Conservation (phyloP, 2,888 invertebrate species). For the Luffia ferchaultella region DNA sequence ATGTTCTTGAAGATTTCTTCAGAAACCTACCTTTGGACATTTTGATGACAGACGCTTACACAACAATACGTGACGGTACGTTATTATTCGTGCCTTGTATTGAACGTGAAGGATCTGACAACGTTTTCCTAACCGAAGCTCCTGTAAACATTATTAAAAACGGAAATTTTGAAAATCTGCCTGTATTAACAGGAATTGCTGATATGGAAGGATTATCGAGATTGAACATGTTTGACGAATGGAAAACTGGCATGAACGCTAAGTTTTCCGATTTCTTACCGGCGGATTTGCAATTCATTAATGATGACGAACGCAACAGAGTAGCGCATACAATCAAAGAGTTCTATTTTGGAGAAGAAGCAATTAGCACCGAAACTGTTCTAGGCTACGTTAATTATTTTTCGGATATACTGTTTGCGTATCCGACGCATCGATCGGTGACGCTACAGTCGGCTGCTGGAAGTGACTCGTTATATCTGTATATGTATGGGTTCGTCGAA, state of each 20-base stretch:
- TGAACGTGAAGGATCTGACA: not conserved
- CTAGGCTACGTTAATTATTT: not conserved
- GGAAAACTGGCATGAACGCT: not conserved
- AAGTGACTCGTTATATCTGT: not conserved
- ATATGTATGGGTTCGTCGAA: not conserved
- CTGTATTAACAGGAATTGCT: not conserved
- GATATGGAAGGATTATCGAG: not conserved
- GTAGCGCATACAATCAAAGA: not conserved
- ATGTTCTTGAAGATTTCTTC: not conserved
- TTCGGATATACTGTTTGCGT: not conserved
- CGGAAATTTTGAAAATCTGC: not conserved
- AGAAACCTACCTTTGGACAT: not conserved
- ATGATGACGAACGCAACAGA: not conserved
- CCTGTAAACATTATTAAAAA: not conserved
- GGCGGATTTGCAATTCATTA: not conserved
- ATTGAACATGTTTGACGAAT: not conserved
- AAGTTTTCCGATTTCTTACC: not conserved
- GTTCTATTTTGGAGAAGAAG: not conserved
- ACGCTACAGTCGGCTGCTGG: not conserved
- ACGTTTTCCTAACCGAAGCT: not conserved
- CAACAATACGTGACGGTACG: not conserved
- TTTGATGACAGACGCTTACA: not conserved
- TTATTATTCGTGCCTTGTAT: not conserved
- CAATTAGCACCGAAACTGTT: not conserved
- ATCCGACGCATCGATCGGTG: not conserved